Conservation (phyloP, 2,113 vertebrate species). For the Chamaetylas fuelleborni region DNA sequence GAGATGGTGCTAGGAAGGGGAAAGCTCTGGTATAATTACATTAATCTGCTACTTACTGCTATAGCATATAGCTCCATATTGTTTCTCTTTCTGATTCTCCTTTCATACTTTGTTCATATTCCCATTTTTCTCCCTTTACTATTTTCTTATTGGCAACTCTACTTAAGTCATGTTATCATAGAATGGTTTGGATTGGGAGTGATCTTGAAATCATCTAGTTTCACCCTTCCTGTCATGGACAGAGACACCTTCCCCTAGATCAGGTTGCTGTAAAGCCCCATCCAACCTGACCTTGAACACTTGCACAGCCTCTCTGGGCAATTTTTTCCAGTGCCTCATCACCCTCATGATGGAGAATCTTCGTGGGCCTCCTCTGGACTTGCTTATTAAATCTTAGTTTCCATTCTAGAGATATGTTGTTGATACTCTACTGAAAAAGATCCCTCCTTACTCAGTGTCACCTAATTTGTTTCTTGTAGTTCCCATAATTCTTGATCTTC, state of each 20-base stretch:
- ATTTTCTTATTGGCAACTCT: neutral
- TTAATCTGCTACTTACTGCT: neutral
- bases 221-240: neutral
- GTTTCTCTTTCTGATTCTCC: neutral
- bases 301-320: neutral
- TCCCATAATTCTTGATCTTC: neutral
- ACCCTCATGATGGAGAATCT: neutral
- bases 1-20: neutral
- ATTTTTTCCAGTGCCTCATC: neutral
- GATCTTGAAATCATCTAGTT: neutral
- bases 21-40: neutral
- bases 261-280: neutral
- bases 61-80: neutral
- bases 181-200: neutral
- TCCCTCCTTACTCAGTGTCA: neutral
- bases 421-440: neutral
- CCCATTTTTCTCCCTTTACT: neutral
- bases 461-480: neutral
- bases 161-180: neutral
- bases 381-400: neutral
- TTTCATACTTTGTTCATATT: neutral
- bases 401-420: neutral
- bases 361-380: neutral
- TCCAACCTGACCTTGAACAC: neutral
- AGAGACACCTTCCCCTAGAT: neutral